Conservation (phyloP, 2,113 vertebrate species). For the Eulacestoma nigropectus region DNA sequence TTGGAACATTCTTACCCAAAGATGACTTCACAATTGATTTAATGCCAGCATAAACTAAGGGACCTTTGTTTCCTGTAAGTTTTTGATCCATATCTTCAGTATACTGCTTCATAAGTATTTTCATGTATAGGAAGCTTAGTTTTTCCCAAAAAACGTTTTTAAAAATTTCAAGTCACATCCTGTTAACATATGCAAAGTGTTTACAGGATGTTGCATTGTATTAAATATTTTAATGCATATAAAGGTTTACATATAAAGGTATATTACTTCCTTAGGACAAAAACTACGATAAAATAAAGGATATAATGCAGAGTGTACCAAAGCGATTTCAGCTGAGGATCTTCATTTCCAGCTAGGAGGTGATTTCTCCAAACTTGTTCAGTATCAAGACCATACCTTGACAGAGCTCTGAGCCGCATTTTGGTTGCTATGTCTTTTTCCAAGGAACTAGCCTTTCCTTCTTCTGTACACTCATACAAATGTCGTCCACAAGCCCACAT, state of each 20-base stretch:
- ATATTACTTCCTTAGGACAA: neutral
- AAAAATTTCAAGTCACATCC: neutral
- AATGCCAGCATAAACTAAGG: conserved; percentile 92
- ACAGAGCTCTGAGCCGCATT: conserved; percentile 92
- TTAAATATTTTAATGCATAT: neutral
- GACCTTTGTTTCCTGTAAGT: conserved; percentile 86
- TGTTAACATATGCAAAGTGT: neutral
- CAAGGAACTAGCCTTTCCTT: conserved; percentile 71
- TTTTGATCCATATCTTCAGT: conserved; percentile 93
- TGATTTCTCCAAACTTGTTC: conserved; percentile 95
- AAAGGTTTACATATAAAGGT: neutral
- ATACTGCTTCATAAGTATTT: conserved; percentile 98
- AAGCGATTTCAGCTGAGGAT: conserved; percentile 91
- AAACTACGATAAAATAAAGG: conserved; percentile 74
- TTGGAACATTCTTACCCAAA: conserved; percentile 80
- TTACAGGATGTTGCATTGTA: neutral
- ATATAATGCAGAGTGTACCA: conserved; percentile 98
- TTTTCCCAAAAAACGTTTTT: neutral
- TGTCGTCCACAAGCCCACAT: conserved; percentile 98
- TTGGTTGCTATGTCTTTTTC: conserved; percentile 95
- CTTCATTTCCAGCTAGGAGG: conserved; percentile 87
- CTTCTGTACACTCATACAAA: conserved; percentile 90
- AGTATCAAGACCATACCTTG: conserved; percentile 93
- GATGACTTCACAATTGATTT: conserved; percentile 93
- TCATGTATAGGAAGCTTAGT: conserved; percentile 80